phyloP scores from a whole-genome alignment of 2,797 vertebrate genomes.

The Basileuterus tristriatus region DNA sequence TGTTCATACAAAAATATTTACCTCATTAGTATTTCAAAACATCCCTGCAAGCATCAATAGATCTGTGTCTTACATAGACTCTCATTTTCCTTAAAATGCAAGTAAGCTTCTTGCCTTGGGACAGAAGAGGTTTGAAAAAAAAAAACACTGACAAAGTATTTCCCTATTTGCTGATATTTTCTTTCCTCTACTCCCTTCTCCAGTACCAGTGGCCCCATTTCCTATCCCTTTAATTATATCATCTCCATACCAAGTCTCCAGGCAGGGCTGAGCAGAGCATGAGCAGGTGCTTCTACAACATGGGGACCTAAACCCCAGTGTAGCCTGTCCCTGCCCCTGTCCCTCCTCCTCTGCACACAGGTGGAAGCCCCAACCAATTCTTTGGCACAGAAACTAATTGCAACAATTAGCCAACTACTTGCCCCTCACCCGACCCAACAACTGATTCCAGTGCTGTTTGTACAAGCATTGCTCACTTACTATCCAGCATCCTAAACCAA shows the following conservation, averaged over 20 bases:
- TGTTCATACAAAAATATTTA: slow-evolving; percentile 1
- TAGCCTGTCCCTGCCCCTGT: not conserved
- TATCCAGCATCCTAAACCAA: not conserved
- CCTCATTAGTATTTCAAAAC: not conserved
- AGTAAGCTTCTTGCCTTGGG: not conserved
- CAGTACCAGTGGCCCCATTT: not conserved
- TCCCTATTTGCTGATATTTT: not conserved
- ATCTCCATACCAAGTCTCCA: not conserved
- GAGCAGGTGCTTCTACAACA: not conserved
- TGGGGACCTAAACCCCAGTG: fast-evolving
- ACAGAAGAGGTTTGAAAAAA: not conserved
- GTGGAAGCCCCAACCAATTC: not conserved
- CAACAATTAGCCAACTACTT: not conserved
- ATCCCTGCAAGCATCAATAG: not conserved
- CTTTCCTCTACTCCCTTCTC: not conserved
- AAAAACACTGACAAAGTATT: not conserved
- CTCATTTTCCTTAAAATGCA: not conserved
- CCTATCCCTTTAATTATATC: not conserved
- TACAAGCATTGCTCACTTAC: not conserved
- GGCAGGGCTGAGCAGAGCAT: not conserved
- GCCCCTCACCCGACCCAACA: not conserved
- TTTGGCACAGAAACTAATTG: not conserved
- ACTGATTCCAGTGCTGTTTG: not conserved
- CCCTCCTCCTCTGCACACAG: not conserved
- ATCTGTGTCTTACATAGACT: not conserved